Percentiles rank a stretch among this genome's conserved stretches.
phyloP scores from a whole-genome alignment of 2,888 invertebrate genomes.

The Tenthredo amoena region DNA sequence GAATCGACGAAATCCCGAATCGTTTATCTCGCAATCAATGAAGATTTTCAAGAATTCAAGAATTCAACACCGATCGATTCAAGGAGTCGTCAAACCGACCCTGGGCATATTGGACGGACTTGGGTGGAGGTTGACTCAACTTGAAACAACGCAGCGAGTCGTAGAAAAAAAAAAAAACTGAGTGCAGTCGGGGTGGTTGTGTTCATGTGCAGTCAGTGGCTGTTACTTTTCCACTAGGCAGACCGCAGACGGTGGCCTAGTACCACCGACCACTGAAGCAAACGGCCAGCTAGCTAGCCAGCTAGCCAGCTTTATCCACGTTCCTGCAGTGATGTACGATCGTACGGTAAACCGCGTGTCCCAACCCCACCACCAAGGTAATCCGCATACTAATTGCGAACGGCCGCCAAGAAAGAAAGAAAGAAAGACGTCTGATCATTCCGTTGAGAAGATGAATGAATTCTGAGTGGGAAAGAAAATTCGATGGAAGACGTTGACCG shows the following conservation, averaged over 20 bases:
- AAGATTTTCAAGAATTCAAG: too few species aligned
- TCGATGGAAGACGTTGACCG: background rate
- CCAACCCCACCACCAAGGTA: conserved; percentile 59
- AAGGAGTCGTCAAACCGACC: too few species aligned
- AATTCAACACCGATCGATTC: too few species aligned
- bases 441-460: background rate
- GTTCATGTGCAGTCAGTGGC: background rate
- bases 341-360: conserved; percentile 71
- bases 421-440: background rate
- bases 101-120: background rate
- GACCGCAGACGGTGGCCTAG: conserved; percentile 19
- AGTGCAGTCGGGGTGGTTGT: background rate
- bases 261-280: conserved; percentile 28
- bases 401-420: background rate
- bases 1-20: too few species aligned
- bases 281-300: background rate
- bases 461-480: background rate
- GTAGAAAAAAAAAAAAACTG: background rate
- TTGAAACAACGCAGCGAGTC: background rate
- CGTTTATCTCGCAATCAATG: too few species aligned
- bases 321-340: conserved; percentile 71
- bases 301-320: conserved; percentile 23
- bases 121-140: background rate
- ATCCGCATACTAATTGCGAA: conserved; percentile 46
- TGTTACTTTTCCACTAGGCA: background rate